These are phyloP conservation scores for Tanypteryx hageni DNA, from an alignment of 2,888 invertebrate genomes.

Conservation along the genomic window DNA sequence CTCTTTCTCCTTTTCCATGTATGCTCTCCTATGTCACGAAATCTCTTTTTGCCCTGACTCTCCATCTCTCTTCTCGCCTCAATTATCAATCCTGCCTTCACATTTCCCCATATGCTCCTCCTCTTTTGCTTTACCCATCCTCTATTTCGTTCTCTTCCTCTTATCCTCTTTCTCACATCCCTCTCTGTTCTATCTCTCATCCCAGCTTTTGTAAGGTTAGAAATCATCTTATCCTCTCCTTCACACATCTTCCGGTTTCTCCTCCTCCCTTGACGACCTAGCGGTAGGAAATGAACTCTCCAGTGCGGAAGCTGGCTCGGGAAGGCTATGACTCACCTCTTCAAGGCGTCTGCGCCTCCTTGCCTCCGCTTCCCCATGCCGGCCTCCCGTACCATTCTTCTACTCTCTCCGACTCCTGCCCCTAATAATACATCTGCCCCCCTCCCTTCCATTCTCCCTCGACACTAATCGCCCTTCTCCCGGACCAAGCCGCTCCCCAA, in stretches of 20 bases:
- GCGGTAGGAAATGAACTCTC: slow-evolving; percentile 62
- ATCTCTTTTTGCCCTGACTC: not conserved
- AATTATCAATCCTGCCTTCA: not conserved
- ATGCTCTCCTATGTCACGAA: not conserved
- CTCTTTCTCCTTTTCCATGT: not conserved
- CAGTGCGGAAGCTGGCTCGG: slow-evolving; percentile 46
- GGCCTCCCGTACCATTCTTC: not conserved
- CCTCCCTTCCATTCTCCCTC: not conserved
- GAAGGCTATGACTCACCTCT: slow-evolving; percentile 52
- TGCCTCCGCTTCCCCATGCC: not conserved
- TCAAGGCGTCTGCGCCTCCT: slow-evolving; percentile 23
- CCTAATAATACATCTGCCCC: not conserved
- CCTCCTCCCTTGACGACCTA: not conserved
- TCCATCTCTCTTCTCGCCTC: not conserved
- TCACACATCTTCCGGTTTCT: not conserved
- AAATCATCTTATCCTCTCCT: slow-evolving; percentile 31
- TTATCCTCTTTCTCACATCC: not conserved
- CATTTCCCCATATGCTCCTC: not conserved
- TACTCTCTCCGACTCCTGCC: not conserved
- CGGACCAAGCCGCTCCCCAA: not conserved
- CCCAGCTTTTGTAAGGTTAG: not conserved
- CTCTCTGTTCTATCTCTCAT: not conserved
- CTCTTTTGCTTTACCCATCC: not conserved
- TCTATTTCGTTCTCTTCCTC: not conserved
- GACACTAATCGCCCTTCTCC: slow-evolving; percentile 8